Evolutionary conservation across 2,797 vertebrate species (phyloP), one percentile per base, ranked within the genome.

Genomic region (Mareca penelope): DNA sequence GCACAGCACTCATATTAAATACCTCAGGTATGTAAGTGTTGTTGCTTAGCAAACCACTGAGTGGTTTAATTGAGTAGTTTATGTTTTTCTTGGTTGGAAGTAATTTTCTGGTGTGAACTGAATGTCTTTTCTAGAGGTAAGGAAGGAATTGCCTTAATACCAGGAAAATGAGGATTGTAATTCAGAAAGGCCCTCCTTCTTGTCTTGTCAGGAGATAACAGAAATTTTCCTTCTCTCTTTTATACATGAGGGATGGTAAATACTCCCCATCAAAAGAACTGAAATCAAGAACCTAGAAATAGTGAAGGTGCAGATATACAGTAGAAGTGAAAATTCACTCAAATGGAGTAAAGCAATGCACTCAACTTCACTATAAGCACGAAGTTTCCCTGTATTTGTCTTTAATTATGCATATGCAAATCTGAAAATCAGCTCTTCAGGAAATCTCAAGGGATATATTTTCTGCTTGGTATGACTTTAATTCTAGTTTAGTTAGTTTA

Each of bases 401-500:
- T 95, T 95, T 95, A 96, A 96, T 97, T 96, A 94, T 80, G 77
- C 80, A 83, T 95, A 89, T 93, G 88, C 89, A 96, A 94, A 96
- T 93, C 87, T 94, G 56, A 91, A 96, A 96, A 96, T 96, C 94
- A 89, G 37, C 80, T 96, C 95, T 91, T 93, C 76, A 84, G 90
- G 91, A 96, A 93, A 88, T 95, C 95, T 88, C 88, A 90, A 89
- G 78, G 85, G 79, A 48, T 81, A 5, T 84, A 90, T 97, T 97
- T 97, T 96, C 96, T 96, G 93, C 91, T 96, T 96, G 76, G 73
- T 95, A 59, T 96, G 88, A 96, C 97, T 97, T 96, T 93, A 96
- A 96, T 96, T 97, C 96, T 92, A 80, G 85, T 92, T 94, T 91
- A 94, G 94, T 94, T 97, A 95, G 85, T 96, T 97, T 86, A 88